These are phyloP conservation scores for Ceratothoa steindachneri DNA, from an alignment of 2,888 invertebrate species.

Conservation along the genomic window DNA sequence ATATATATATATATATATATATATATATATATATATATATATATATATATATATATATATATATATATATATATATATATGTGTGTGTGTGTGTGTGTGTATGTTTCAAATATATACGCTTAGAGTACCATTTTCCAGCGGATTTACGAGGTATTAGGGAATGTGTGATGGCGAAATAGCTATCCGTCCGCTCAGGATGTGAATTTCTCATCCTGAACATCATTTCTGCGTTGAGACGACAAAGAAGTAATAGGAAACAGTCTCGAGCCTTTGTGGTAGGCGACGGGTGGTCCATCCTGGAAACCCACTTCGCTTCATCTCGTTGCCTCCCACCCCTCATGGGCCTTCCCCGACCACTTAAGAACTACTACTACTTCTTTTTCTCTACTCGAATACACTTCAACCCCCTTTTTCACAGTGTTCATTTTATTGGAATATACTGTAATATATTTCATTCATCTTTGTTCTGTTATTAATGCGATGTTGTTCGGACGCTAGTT, in stretches of 20 bases:
- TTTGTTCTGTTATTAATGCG: no score
- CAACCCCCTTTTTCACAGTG: no score
- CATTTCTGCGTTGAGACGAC: not conserved
- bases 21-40: not conserved
- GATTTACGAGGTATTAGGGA: not conserved
- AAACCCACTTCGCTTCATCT: no score
- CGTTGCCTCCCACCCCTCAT: no score
- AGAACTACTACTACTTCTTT: no score
- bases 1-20: conserved; percentile 1
- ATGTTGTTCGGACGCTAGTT: no score
- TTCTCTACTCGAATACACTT: no score
- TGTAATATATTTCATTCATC: no score
- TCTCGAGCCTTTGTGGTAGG: not conserved
- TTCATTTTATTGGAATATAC: no score
- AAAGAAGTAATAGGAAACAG: not conserved
- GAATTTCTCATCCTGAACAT: not conserved
- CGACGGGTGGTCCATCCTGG: not conserved
- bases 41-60: not conserved
- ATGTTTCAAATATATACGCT: not conserved
- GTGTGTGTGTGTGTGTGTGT: not conserved
- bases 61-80: conserved; percentile 17
- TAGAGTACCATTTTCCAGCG: not conserved
- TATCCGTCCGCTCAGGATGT: not conserved
- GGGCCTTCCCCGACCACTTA: no score
- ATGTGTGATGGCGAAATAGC: not conserved